Conservation (phyloP, 1,140 invertebrate species). For the Diorhabda elongata region DNA sequence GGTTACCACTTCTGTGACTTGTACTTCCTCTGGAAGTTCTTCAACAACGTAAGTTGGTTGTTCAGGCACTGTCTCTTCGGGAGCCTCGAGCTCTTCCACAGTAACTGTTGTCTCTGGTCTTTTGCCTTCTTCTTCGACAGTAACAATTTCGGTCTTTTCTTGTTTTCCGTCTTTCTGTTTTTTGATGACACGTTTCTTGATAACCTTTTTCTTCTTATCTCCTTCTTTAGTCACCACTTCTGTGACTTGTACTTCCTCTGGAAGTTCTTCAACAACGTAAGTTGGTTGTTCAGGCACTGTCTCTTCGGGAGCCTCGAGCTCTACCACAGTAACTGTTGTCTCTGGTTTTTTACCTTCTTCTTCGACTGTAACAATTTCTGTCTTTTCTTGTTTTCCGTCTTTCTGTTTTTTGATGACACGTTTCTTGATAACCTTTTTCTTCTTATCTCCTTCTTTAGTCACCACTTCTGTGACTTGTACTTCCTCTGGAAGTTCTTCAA, state of each 20-base stretch:
- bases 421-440: constrained; percentile 35
- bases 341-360: constrained; percentile 40
- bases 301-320: constrained; percentile 32
- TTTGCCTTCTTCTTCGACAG: constrained; percentile 42
- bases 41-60: constrained; percentile 35
- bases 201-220: constrained; percentile 36
- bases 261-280: constrained; percentile 33
- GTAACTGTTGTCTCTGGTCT: constrained; percentile 37
- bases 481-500: constrained; percentile 33
- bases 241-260: constrained; percentile 42
- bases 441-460: constrained; percentile 32
- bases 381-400: constrained; percentile 40
- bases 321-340: constrained; percentile 35
- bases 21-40: constrained; percentile 40
- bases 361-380: constrained; percentile 43
- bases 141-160: constrained; percentile 41
- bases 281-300: constrained; percentile 37
- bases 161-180: constrained; percentile 37
- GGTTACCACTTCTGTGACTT: constrained; percentile 23
- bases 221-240: constrained; percentile 36
- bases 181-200: constrained; percentile 36
- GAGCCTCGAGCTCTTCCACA: constrained; percentile 47
- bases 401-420: constrained; percentile 32
- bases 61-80: constrained; percentile 41
- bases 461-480: constrained; percentile 28